Base-by-base conservation (phyloP, 2,888 invertebrate species). In the Stenodema calcarata region DNA sequence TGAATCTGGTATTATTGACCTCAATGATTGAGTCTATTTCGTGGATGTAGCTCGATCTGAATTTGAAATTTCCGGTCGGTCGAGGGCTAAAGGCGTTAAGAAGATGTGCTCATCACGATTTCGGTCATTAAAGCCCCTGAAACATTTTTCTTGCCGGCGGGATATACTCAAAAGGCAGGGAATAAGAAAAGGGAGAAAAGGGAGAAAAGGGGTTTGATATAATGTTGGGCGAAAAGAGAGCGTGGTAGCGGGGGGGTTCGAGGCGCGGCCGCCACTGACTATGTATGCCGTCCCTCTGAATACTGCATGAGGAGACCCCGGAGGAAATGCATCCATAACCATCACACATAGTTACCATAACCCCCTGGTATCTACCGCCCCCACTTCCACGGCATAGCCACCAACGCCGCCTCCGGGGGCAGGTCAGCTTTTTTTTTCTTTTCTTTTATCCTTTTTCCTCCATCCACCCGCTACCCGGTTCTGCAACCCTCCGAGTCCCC, bases 341-440 rank as follows among this genome's bases (percentile, higher is more conserved):
- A 84, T 84, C 84, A 84, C 84, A 84, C 84, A 84, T 84, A 84
- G 84, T 84, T 84, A 84, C 84, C 84, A 84, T 84, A 84, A 84
- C 70, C 84, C 84, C 84, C 41, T 3, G 27, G 78, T 78, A 44
- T 44, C 78, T 44, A 6, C 78, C 78, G 62, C 23, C 62, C 11
- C 62, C 35, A 7, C 35, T 11, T 27, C 1, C 23, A 1, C 9
- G 9, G 23, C 23, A 14, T 18, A 16, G n/a, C 30, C 41, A 18
- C 35, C 73, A 7, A 4, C 73, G 30, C 54, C 50, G 50, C 54
- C 27, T 28, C 44, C 44, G 47, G 78, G 27, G 44, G 16, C 50
- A 23, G 80, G 50, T 54, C 50, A 54, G 54, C 80, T 23, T 18
- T 44, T 44, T 47, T 47, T 23, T 18, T 44, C 23, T 47, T 47